These are phyloP conservation scores for Deilephila porcellus DNA, from an alignment of 2,888 invertebrate genomes.

Conservation along the genomic window DNA sequence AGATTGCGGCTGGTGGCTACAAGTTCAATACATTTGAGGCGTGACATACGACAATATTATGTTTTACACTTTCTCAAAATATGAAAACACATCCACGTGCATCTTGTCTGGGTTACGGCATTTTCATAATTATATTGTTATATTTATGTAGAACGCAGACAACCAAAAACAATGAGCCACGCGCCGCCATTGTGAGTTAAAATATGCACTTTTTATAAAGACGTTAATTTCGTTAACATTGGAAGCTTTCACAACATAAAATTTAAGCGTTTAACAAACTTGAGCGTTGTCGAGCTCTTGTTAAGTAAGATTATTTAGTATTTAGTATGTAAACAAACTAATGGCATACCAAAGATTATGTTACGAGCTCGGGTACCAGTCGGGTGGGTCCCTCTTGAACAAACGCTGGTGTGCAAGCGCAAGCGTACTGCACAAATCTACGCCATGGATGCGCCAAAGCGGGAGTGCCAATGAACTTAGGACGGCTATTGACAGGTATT, in stretches of 20 bases:
- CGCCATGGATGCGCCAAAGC: conserved; percentile 81
- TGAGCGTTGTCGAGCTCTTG: conserved; percentile 61
- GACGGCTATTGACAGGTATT: conserved; percentile 83
- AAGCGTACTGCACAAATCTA: conserved; percentile 77
- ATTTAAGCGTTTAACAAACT: conserved; percentile 55
- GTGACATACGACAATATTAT: background rate
- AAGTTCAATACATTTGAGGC: background rate
- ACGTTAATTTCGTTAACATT: conserved; percentile 39
- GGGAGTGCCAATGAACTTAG: conserved; percentile 82
- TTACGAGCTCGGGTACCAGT: conserved; percentile 74
- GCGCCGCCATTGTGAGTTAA: background rate
- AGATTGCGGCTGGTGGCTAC: conserved; percentile 13
- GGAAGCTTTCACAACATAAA: conserved; percentile 51
- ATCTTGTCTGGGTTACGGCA: too few species aligned
- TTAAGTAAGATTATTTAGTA: conserved; percentile 73
- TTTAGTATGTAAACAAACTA: conserved; percentile 79
- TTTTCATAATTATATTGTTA: too few species aligned
- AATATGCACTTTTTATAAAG: conserved; percentile 2
- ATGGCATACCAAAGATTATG: conserved; percentile 77
- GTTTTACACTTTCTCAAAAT: too few species aligned
- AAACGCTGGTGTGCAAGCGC: conserved; percentile 66
- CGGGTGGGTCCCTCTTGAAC: conserved; percentile 69
- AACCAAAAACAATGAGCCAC: background rate
- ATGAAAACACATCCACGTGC: too few species aligned
- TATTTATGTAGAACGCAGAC: background rate